These are phyloP conservation scores for Enoplosus armatus DNA, from an alignment of 2,797 vertebrate genomes.

Conservation along the genomic window DNA sequence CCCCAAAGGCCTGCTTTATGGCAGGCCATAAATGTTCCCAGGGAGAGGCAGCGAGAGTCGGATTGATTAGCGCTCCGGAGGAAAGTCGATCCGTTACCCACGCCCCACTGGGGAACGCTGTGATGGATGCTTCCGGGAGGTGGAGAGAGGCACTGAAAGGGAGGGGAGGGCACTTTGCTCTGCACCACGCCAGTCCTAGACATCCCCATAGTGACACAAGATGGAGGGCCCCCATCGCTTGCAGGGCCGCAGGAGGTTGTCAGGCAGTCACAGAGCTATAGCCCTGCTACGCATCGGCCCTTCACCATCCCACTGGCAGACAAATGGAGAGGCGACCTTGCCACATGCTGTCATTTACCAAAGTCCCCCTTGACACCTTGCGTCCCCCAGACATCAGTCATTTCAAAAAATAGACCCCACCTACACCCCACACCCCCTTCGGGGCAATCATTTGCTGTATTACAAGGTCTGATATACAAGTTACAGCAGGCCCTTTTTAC, in stretches of 20 bases:
- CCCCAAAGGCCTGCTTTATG: constrained; percentile 90
- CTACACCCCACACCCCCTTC: constrained; percentile 44
- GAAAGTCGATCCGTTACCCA: constrained; percentile 87
- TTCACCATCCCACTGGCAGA: constrained; percentile 75
- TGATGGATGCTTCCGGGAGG: constrained; percentile 84
- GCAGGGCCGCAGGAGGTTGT: constrained; percentile 78
- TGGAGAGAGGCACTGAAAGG: constrained; percentile 72
- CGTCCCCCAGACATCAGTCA: constrained; percentile 76
- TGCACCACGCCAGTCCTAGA: constrained; percentile 75
- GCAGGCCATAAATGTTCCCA: constrained; percentile 89
- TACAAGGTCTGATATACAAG: constrained; percentile 37
- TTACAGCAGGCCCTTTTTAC: constrained; percentile 38
- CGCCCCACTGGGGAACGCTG: constrained; percentile 76
- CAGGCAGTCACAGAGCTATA: constrained; percentile 80
- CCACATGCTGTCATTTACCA: constrained; percentile 81
- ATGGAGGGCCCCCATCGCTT: constrained; percentile 79
- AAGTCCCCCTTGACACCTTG: constrained; percentile 73
- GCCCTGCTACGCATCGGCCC: constrained; percentile 61
- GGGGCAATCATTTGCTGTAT: constrained; percentile 57
- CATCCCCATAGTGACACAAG: constrained; percentile 82
- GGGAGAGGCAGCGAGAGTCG: constrained; percentile 85
- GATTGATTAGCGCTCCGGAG: constrained; percentile 86
- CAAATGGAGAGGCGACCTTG: constrained; percentile 84
- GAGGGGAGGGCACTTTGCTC: constrained; percentile 80
- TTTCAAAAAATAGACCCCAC: constrained; percentile 71